Evolutionary conservation across 2,113 vertebrate genomes (phyloP).

Genomic region (Zosterops lateralis): DNA sequence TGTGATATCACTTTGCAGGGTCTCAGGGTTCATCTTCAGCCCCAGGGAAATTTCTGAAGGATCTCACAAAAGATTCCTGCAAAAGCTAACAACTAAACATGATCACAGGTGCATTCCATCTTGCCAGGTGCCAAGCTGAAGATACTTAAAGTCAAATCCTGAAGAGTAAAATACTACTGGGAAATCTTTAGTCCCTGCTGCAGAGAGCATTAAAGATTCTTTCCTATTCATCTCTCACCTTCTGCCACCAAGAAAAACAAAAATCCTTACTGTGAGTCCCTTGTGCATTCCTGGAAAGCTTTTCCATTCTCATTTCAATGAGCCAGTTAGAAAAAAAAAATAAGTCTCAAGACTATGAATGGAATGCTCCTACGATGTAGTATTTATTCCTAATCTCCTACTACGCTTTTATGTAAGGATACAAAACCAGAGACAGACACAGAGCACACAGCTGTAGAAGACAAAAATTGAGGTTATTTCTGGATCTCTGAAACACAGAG

Average conservation of each 20-base stretch:
- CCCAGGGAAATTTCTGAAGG: neutral
- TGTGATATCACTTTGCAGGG: fast-evolving
- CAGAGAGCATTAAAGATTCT: neutral
- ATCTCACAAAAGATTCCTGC: neutral
- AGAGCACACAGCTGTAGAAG: neutral
- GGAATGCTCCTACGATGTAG: neutral
- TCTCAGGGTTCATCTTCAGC: neutral
- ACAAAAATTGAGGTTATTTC: neutral
- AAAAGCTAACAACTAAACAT: neutral
- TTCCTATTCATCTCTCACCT: neutral
- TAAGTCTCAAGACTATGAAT: neutral
- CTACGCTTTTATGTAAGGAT: neutral
- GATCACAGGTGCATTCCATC: neutral
- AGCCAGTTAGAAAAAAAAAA: neutral
- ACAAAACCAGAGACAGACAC: neutral
- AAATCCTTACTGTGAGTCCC: neutral
- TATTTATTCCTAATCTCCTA: neutral
- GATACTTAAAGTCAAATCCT: neutral
- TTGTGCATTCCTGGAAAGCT: neutral
- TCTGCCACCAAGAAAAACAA: neutral
- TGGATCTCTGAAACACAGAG: neutral
- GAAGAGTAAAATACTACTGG: neutral
- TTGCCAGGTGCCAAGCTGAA: neutral
- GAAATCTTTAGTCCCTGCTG: neutral
- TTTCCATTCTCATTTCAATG: slow-evolving; percentile 49